Evolutionary conservation across 2,888 invertebrate genomes (phyloP), one percentile per base, ranked within the genome.

Genomic region (Cryptophagus acutangulus): DNA sequence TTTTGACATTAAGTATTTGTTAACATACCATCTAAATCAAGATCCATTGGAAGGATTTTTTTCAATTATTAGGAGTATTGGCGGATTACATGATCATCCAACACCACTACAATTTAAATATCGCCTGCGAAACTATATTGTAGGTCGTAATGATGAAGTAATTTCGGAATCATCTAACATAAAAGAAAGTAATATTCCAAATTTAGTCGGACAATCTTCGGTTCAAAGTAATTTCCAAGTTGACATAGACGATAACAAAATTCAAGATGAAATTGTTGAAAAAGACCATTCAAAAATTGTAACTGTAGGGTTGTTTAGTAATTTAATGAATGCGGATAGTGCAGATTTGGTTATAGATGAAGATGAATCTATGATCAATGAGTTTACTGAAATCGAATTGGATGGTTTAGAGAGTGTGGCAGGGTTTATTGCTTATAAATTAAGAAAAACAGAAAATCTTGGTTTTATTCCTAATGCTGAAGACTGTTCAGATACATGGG

Each of bases 321-420:
- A n/a, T n/a, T n/a, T n/a, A n/a, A n/a, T n/a, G n/a, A n/a, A n/a
- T n/a, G n/a, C n/a, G n/a, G n/a, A n/a, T n/a, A n/a, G n/a, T n/a
- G n/a, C n/a, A n/a, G n/a, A n/a, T n/a, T n/a, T n/a, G n/a, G n/a
- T n/a, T n/a, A n/a, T n/a, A n/a, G n/a, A n/a, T n/a, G n/a, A n/a
- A n/a, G n/a, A n/a, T n/a, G n/a, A n/a, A n/a, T n/a, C n/a, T n/a
- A n/a, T n/a, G n/a, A n/a, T n/a, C n/a, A n/a, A 26, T 12, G 4
- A 26, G 9, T 26, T 26, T 4, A 4, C 26, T 12, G 10, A 26
- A 26, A 3, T 26, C 4, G 3, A 33, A 16, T 51, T 41, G 45
- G 53, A 52, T 43, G 53, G 47, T 25, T 40, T 54, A 28, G 50
- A 55, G 44, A 52, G 52, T 43, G 39, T 52, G 31, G 45, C 48